phyloP scores from a whole-genome alignment of 2,888 invertebrate species.

The Agrochola litura region DNA sequence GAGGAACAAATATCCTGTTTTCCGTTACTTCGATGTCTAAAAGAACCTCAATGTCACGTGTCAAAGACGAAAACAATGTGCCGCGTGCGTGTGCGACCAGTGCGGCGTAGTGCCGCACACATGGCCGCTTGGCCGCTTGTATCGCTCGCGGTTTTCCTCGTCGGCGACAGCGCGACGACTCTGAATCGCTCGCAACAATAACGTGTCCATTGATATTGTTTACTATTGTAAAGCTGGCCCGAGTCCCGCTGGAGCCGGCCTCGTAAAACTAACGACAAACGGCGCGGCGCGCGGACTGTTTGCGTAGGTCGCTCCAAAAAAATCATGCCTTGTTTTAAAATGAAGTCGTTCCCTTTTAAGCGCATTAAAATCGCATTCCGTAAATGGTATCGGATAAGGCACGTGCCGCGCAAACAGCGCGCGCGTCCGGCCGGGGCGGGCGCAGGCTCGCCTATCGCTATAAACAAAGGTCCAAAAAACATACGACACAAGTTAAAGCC shows the following conservation, averaged over 20 bases:
- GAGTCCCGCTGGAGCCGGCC: slow-evolving; percentile 25
- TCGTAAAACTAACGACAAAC: slow-evolving; percentile 40
- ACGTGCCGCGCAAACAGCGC: slow-evolving; percentile 82
- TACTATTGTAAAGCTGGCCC: slow-evolving; percentile 28
- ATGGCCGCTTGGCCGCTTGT: not conserved
- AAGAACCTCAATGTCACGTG: slow-evolving; percentile 37
- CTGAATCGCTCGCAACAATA: slow-evolving; percentile 30
- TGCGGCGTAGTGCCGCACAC: not conserved
- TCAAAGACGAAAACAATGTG: slow-evolving; percentile 41
- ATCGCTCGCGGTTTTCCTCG: slow-evolving; percentile 64
- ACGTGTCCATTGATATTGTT: slow-evolving; percentile 58
- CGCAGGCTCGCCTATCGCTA: slow-evolving; percentile 41
- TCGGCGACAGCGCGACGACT: slow-evolving; percentile 9
- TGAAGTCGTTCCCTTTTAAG: slow-evolving; percentile 83
- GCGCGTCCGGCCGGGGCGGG: slow-evolving; percentile 63
- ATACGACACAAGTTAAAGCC: slow-evolving; percentile 43
- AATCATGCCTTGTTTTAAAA: slow-evolving; percentile 78
- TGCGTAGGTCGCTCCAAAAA: slow-evolving; percentile 75
- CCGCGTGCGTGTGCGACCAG: not conserved
- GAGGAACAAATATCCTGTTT: slow-evolving; percentile 34
- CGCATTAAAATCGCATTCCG: slow-evolving; percentile 86
- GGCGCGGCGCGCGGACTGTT: slow-evolving; percentile 55
- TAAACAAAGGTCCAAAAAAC: slow-evolving; percentile 65
- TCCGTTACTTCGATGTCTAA: slow-evolving; percentile 37
- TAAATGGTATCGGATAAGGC: slow-evolving; percentile 86